Percentiles rank a stretch among this genome's conserved stretches.
Evolutionary conservation across 2,113 vertebrate genomes (phyloP).

Genomic region (Turdus rufiventris): DNA sequence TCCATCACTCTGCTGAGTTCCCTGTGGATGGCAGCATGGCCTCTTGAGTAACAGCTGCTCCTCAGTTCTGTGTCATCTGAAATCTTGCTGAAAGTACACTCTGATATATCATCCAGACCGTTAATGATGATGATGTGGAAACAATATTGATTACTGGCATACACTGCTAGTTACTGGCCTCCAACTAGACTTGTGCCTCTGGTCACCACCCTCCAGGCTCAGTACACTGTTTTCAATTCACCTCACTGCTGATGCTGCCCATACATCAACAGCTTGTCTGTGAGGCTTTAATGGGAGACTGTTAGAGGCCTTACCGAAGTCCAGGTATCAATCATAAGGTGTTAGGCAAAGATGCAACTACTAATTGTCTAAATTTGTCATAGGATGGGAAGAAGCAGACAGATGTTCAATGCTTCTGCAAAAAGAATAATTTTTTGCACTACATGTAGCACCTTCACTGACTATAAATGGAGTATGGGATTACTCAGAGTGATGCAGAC

Average conservation of each 20-base stretch:
- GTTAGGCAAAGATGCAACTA: not conserved
- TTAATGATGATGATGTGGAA: not conserved
- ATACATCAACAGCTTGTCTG: not conserved
- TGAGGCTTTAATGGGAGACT: not conserved
- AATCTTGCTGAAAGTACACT: not conserved
- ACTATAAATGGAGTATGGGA: not conserved
- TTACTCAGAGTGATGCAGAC: not conserved
- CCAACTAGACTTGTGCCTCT: not conserved
- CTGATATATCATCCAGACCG: not conserved
- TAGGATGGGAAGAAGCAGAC: not conserved
- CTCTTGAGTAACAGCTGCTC: not conserved
- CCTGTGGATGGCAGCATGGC: not conserved
- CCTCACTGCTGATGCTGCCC: not conserved
- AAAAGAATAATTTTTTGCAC: not conserved
- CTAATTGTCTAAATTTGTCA: not conserved
- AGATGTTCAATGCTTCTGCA: not conserved
- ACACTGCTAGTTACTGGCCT: not conserved
- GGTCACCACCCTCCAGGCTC: not conserved
- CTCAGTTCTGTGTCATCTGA: not conserved
- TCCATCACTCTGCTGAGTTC: not conserved
- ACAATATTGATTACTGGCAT: not conserved
- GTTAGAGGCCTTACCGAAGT: not conserved
- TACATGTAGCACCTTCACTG: not conserved
- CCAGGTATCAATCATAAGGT: not conserved
- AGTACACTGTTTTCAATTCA: not conserved